phyloP scores from a whole-genome alignment of 92 coral and sea anemone genomes.

The Plumapathes pennacea region DNA sequence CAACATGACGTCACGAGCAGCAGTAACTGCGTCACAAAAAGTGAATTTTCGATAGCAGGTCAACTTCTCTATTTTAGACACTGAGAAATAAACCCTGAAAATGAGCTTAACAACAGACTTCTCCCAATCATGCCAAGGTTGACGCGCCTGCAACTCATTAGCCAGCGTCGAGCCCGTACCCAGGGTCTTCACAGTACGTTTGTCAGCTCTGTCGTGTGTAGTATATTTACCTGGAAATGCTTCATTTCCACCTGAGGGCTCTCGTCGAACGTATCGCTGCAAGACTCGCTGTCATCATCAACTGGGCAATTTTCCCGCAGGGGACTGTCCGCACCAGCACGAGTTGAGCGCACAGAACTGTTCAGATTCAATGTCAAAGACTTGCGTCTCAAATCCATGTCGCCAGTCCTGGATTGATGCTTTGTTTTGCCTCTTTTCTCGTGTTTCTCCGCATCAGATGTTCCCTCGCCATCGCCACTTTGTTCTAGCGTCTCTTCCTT shows the following conservation, averaged over 20 bases:
- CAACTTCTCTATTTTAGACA: no score
- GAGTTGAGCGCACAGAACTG: constrained; percentile 58
- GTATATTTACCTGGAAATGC: constrained; percentile 60
- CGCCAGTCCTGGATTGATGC: constrained; percentile 59
- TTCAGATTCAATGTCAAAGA: constrained; percentile 70
- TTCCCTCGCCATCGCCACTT: constrained; percentile 52
- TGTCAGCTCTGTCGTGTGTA: no score
- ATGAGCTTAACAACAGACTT: no score
- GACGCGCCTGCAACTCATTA: no score
- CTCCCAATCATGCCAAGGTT: no score
- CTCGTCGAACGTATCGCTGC: constrained; percentile 79
- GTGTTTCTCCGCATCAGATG: constrained; percentile 61
- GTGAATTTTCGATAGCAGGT: no score
- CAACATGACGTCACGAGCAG: no score
- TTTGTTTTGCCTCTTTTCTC: constrained; percentile 30
- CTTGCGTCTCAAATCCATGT: constrained; percentile 74
- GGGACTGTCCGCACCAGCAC: constrained; percentile 77
- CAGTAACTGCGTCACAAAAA: no score
- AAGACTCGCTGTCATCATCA: constrained; percentile 89
- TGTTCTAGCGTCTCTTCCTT: constrained; percentile 46
- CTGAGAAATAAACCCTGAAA: no score
- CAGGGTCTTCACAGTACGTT: no score
- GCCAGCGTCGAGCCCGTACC: no score
- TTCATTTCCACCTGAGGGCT: constrained; percentile 79
- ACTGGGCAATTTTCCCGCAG: constrained; percentile 42